A percentile compares a stretch with the other conserved stretches of the same genome.
These are phyloP conservation scores for Steinernema carpocapsae DNA, from an alignment of 2,888 invertebrate genomes.

Conservation along the genomic window DNA sequence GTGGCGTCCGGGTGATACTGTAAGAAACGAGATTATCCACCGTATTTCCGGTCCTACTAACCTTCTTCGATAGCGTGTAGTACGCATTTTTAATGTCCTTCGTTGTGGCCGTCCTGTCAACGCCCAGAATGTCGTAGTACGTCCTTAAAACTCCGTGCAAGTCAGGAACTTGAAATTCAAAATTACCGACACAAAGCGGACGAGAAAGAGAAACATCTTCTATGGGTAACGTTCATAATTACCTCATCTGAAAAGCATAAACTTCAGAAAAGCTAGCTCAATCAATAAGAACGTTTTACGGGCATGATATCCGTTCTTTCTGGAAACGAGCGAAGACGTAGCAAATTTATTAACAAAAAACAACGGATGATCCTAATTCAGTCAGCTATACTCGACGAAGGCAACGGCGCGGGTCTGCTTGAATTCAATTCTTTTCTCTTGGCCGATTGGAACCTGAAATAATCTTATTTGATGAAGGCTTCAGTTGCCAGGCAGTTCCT, in stretches of 20 bases:
- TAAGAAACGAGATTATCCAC: conserved; percentile 23
- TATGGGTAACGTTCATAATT: background rate
- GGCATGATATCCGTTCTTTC: background rate
- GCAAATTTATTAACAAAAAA: background rate
- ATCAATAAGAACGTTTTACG: background rate
- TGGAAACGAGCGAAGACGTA: background rate
- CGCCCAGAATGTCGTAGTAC: conserved; percentile 41
- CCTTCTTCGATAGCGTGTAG: conserved; percentile 37
- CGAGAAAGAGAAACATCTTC: background rate
- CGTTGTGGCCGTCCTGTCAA: conserved; percentile 32
- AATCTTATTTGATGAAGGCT: too few species aligned
- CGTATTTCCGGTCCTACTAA: background rate
- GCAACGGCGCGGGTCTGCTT: conserved; percentile 9
- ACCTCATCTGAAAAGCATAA: background rate
- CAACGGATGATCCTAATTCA: background rate
- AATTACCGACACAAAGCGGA: background rate
- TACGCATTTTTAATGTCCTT: conserved; percentile 37
- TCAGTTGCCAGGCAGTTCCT: background rate
- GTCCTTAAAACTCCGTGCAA: background rate
- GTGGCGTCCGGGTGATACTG: conserved; percentile 55
- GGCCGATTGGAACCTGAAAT: conserved; percentile 8
- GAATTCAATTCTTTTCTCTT: conserved; percentile 13
- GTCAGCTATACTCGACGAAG: background rate
- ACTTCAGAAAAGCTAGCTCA: background rate
- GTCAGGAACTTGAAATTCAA: background rate